phyloP scores from a whole-genome alignment of 2,888 invertebrate genomes.

The Heliconius cydno region DNA sequence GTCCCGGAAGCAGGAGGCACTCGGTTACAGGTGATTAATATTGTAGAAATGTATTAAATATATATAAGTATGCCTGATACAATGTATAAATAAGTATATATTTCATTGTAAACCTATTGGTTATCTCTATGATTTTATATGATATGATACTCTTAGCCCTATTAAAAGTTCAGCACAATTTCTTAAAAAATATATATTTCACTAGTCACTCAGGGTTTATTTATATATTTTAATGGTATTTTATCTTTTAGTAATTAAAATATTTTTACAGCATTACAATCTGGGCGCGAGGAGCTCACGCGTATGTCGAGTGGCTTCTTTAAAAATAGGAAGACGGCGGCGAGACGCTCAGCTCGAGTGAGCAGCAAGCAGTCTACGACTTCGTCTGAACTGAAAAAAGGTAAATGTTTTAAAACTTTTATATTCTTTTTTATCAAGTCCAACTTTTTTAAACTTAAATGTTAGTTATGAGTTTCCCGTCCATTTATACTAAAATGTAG shows the following conservation, averaged over 20 bases:
- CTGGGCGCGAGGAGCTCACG: constrained; percentile 72
- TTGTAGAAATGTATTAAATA: neutral
- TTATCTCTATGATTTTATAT: neutral
- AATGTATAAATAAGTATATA: neutral
- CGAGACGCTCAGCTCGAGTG: constrained; percentile 90
- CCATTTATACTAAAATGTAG: too few species aligned
- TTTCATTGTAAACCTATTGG: neutral
- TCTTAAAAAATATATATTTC: too few species aligned
- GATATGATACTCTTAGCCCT: too few species aligned
- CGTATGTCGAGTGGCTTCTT: constrained; percentile 85
- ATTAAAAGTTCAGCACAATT: too few species aligned
- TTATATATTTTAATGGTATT: too few species aligned
- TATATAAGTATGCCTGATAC: neutral
- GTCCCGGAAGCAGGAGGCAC: constrained; percentile 90
- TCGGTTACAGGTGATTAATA: constrained; percentile 86
- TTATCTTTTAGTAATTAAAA: neutral
- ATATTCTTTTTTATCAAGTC: neutral
- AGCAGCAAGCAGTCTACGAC: constrained; percentile 81
- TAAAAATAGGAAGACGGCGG: constrained; percentile 89
- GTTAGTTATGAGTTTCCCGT: too few species aligned
- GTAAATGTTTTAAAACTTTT: constrained; percentile 51
- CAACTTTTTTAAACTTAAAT: too few species aligned
- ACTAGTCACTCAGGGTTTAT: too few species aligned
- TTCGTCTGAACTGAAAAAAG: constrained; percentile 77
- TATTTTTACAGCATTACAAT: constrained; percentile 80